Base-by-base conservation (phyloP, 1,140 invertebrate genomes). In the Sminthurides bifidus region DNA sequence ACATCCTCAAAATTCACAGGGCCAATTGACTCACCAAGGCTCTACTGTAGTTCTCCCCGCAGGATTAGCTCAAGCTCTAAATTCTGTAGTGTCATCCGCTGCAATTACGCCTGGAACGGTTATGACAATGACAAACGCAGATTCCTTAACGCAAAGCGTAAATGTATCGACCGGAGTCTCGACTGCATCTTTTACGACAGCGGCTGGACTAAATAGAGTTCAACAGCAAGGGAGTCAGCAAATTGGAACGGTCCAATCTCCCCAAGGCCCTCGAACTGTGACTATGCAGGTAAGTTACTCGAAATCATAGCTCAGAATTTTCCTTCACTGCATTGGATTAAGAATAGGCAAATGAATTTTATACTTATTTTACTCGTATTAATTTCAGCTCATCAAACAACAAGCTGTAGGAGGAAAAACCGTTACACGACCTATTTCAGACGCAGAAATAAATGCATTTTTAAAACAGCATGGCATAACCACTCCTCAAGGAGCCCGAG, bases 341-440 rank as follows among this genome's bases (percentile, higher is more conserved):
- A 35, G 33, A 41, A 41, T 41, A 17, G 38, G 38, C 6, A 17
- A 45, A 26, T 12, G 24, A 45, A 26, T 41, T 6, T 23, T 45
- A 12, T 6, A 8, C 19, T 45, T 26, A 12, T 53, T 43, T 12
- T 26, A n/a, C 6, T 27, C 31, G 12, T 31, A 45, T 38, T 24
- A 12, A 10, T 14, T 43, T 33, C 24, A 64, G 62, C 50, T 64
- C 48, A 53, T 64, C 14, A 64, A 60, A 38, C 62, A 64, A 33
- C 58, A 60, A 35, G 58, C 56, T 0, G 56, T 64, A 0, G 62
- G 62, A 23, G 62, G 62, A 21, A 64, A 64, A 46, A 58, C 58
- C 0, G 53, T 64, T 3, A 64, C 62, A 4, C 50, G 58, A 21
- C 37, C 58, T n/a, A 50, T 64, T 12, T 60, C 62, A 3, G 62